phyloP scores from a whole-genome alignment of 2,888 invertebrate species.

The Lithosia quadra region DNA sequence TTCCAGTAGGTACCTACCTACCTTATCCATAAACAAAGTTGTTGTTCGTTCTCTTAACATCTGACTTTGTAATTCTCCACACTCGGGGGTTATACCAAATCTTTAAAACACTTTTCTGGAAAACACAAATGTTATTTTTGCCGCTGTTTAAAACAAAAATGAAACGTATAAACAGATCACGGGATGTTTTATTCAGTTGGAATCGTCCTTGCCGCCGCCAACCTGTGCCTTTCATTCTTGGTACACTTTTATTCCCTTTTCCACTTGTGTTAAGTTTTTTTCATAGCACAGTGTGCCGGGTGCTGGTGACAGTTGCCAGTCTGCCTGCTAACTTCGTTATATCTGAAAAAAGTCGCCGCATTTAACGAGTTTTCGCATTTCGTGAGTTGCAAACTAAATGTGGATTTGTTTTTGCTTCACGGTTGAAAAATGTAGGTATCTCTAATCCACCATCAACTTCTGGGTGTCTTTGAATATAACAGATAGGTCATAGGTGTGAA shows the following conservation, averaged over 20 bases:
- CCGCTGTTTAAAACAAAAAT: conserved; percentile 6
- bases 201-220: conserved; percentile 22
- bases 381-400: conserved; percentile 49
- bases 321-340: conserved; percentile 48
- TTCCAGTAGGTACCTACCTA: too few relatives aligned
- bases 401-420: conserved; percentile 28
- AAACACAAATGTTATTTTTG: background rate
- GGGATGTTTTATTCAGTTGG: conserved; percentile 40
- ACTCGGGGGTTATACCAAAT: background rate
- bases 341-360: conserved; percentile 39
- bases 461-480: background rate
- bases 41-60: background rate
- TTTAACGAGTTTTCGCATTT: conserved; percentile 41
- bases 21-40: background rate
- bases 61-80: conserved; percentile 1
- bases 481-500: background rate
- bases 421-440: background rate
- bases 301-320: conserved; percentile 51
- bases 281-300: conserved; percentile 30
- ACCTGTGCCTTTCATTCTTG: conserved; percentile 46
- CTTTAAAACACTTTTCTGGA: background rate
- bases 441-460: background rate
- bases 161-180: conserved; percentile 21
- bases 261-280: conserved; percentile 42
- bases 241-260: conserved; percentile 46